Conservation (phyloP, 2,888 invertebrate genomes). For the Silvanus unidentatus region DNA sequence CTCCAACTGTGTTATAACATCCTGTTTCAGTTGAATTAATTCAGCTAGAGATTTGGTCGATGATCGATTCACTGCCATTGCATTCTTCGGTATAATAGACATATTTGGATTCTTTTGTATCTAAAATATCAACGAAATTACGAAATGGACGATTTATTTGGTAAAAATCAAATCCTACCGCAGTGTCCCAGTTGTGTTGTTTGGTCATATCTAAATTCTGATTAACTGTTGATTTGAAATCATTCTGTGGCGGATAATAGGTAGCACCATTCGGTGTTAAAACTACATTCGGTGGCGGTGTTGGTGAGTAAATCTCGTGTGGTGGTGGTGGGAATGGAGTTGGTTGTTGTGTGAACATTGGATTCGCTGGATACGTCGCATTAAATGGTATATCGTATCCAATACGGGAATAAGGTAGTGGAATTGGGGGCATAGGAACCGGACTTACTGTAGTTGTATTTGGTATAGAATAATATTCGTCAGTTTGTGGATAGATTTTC, state of each 20-base stretch:
- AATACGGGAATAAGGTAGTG: constrained; percentile 38
- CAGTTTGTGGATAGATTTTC: constrained; percentile 34
- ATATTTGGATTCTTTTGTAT: no score
- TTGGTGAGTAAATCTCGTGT: constrained; percentile 24
- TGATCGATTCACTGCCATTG: background rate
- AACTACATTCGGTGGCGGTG: constrained; percentile 27
- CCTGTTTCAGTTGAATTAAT: constrained; percentile 56
- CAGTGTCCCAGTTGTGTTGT: constrained; percentile 31
- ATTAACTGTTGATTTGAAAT: no score
- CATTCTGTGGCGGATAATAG: constrained; percentile 30
- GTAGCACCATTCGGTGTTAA: constrained; percentile 35
- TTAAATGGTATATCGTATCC: constrained; percentile 39
- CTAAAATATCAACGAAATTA: no score
- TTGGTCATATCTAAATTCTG: constrained; percentile 22
- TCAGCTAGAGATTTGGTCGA: constrained; percentile 53
- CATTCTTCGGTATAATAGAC: no score
- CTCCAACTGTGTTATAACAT: constrained; percentile 56
- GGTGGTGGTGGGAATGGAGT: background rate
- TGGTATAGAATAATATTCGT: constrained; percentile 39
- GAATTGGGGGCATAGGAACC: constrained; percentile 28
- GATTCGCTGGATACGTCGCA: constrained; percentile 28
- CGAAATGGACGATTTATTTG: no score
- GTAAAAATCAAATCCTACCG: constrained; percentile 25
- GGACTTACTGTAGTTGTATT: constrained; percentile 35
- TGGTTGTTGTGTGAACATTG: constrained; percentile 22